A percentile compares a stretch with the other conserved stretches of the same genome.
These are phyloP conservation scores for Triops longicaudatus DNA, from an alignment of 1,140 invertebrate species.

Conservation along the genomic window DNA sequence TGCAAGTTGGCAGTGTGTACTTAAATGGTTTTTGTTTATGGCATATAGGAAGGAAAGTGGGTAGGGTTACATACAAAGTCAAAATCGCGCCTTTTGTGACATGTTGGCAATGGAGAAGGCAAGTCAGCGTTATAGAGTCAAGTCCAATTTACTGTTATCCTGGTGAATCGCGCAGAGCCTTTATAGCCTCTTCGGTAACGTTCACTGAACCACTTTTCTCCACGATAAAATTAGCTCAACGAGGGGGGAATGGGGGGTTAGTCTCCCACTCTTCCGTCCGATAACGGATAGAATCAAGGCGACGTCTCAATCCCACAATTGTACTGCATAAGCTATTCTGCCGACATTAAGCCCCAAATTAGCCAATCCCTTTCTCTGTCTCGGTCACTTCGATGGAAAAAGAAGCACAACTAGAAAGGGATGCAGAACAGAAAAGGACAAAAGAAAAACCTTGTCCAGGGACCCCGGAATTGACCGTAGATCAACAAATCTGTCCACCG, in stretches of 20 bases:
- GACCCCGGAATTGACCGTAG: neutral
- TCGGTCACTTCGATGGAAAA: neutral
- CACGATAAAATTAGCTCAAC: neutral
- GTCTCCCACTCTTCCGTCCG: neutral
- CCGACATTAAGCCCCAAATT: neutral
- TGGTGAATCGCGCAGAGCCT: neutral
- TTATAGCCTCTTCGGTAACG: neutral
- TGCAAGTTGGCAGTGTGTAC: neutral
- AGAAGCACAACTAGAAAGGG: neutral
- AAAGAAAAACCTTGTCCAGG: neutral
- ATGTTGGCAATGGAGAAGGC: neutral
- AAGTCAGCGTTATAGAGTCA: constrained; percentile 2
- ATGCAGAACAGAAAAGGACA: neutral
- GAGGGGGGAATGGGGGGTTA: neutral
- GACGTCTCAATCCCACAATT: neutral
- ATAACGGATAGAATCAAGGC: neutral
- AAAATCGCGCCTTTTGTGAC: neutral
- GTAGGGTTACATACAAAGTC: constrained; percentile 3
- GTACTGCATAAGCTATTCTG: neutral
- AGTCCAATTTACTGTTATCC: constrained; percentile 15
- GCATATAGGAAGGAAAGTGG: neutral
- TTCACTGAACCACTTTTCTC: constrained; percentile 7
- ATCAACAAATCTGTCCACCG: neutral
- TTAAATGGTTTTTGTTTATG: constrained; percentile 13
- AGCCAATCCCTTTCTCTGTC: neutral